Base-by-base conservation (phyloP, 2,888 invertebrate genomes). In the Hypselothyrea guttata region DNA sequence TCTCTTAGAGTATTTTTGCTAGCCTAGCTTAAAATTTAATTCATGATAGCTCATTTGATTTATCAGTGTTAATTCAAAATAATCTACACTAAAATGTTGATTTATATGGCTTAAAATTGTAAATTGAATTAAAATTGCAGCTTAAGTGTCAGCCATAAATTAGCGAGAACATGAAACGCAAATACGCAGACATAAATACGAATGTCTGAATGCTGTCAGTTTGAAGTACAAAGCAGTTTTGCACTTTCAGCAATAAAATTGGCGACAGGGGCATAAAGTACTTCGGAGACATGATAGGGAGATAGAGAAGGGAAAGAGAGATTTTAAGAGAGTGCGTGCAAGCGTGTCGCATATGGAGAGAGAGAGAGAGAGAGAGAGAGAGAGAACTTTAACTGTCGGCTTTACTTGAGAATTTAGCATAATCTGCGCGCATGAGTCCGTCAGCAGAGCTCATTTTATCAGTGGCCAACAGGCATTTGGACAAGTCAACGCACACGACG, bases 381-480 rank as follows among this genome's bases (percentile, higher is more conserved):
- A 66, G 75, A 64, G 55, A 48, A 47, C 44, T 69, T 73, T 37
- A 66, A 57, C 58, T 71, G 84, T 79, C 74, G 54, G 55, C 68
- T 66, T 79, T 83, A 71, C 69, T 76, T 71, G 69, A 73, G 81
- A 71, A 73, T 65, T 38, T 59, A 69, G 65, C 68, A 73, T 68
- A 76, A 79, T 79, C 74, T 71, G 34, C 40, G 31, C 12, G 54
- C 47, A 5, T 22, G 22, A 22, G 22, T 22, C 22, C 22, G 49
- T 28, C 51, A 18, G 59, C 37, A 37, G 16, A 30, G 34, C 45
- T 33, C 45, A 48, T 54, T 61, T 83, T 83, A 78, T 78, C 77
- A 56, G 57, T 44, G 47, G 52, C 58, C 63, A 63, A 40, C 52
- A 83, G 76, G 44, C 56, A 41, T n/a, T n/a, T 9, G 28, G 30